These are phyloP conservation scores for Mormyrus lacerda DNA, from an alignment of 2,113 vertebrate species.

Conservation along the genomic window DNA sequence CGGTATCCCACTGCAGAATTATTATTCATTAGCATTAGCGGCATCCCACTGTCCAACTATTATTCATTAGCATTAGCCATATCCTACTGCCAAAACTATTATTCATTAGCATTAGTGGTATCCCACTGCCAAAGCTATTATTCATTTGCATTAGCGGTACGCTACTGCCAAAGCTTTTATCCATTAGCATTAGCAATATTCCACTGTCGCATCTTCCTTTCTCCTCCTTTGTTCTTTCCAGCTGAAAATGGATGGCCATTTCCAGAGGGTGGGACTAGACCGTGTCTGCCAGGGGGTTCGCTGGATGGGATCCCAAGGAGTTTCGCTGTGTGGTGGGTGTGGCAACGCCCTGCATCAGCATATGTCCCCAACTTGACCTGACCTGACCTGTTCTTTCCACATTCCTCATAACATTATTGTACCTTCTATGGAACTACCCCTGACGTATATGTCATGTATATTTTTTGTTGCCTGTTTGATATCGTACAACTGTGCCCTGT, in stretches of 20 bases:
- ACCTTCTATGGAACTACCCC: background rate
- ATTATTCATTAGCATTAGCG: background rate
- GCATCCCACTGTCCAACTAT: no score
- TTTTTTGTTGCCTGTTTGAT: background rate
- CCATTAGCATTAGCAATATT: background rate
- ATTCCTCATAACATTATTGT: background rate
- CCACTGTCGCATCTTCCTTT: background rate
- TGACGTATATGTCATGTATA: background rate
- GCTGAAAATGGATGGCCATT: no score
- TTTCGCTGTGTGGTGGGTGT: no score
- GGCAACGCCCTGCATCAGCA: no score
- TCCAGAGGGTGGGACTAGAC: no score
- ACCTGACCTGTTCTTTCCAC: background rate
- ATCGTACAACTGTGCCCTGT: background rate
- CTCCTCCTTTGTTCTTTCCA: background rate
- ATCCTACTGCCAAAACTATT: background rate
- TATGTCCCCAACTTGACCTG: no score
- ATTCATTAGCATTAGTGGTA: background rate
- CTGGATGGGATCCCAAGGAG: no score
- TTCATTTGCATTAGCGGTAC: background rate
- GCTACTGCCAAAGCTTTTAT: background rate
- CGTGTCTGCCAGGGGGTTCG: no score
- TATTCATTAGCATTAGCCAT: background rate
- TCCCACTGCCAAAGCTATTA: background rate
- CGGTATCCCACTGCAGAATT: background rate